Conservation (phyloP, 2,888 invertebrate species). For the Seladonia tumulorum region DNA sequence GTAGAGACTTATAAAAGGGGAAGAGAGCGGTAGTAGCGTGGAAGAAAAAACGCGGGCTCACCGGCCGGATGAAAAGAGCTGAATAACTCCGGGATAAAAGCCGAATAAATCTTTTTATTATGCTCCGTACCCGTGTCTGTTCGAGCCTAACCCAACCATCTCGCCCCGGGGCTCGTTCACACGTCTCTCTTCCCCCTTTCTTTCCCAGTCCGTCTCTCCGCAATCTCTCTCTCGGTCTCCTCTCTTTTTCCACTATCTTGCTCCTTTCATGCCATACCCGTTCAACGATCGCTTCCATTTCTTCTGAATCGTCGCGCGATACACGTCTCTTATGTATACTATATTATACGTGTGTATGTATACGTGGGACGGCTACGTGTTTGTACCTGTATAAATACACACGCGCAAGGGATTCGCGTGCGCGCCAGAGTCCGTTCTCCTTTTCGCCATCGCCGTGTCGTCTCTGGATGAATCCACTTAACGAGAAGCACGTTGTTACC, state of each 20-base stretch:
- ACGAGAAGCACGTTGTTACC: conserved; percentile 48
- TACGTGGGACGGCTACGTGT: background rate
- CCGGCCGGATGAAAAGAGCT: conserved; percentile 82
- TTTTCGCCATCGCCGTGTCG: background rate
- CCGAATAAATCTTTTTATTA: conserved; percentile 84
- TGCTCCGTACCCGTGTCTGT: conserved; percentile 78
- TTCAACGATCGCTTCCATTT: conserved; percentile 46
- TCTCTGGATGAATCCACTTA: conserved; percentile 32
- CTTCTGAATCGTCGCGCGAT: conserved; percentile 6
- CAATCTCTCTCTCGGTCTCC: background rate
- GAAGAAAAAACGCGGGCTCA: conserved; percentile 72
- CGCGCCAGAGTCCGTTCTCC: conserved; percentile 31
- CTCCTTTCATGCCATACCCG: conserved; percentile 60
- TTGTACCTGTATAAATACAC: background rate
- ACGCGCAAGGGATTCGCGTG: conserved; percentile 25
- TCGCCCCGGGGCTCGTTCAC: conserved; percentile 72
- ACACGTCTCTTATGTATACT: conserved; percentile 12
- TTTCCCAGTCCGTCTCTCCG: conserved; percentile 15
- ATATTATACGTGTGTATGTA: background rate
- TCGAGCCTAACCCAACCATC: conserved; percentile 69
- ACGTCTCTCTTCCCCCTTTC: conserved; percentile 63
- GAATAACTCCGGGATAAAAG: conserved; percentile 84
- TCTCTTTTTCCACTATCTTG: conserved; percentile 46
- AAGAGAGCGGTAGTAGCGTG: conserved; percentile 70
- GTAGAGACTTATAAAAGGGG: conserved; percentile 69